Evolutionary conservation across 2,888 invertebrate species (phyloP).

Genomic region (Plagiodera versicolora): DNA sequence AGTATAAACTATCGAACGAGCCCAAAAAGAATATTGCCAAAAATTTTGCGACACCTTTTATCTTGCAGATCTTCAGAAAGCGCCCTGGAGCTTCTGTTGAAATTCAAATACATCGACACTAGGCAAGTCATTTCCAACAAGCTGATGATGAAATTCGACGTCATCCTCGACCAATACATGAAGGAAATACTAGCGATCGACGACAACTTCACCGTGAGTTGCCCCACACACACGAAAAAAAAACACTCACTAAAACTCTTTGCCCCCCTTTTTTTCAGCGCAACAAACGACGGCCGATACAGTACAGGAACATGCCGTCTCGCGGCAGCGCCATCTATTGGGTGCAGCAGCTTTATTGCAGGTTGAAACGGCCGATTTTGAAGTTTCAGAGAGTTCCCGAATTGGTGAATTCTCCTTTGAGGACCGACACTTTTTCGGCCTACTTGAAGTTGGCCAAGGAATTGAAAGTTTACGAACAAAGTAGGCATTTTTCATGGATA

Average conservation of each 20-base stretch:
- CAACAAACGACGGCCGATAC: constrained; percentile 66
- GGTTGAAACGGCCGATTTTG: constrained; percentile 78
- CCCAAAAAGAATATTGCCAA: too few species aligned
- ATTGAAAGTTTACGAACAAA: constrained; percentile 65
- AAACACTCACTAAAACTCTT: too few species aligned
- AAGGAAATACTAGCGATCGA: constrained; percentile 78
- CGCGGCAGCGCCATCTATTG: constrained; percentile 85
- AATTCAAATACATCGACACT: constrained; percentile 79
- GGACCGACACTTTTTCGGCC: constrained; percentile 74
- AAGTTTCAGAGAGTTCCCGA: constrained; percentile 77
- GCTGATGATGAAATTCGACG: constrained; percentile 79
- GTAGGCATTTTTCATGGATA: too few species aligned
- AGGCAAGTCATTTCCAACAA: constrained; percentile 72
- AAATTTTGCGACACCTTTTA: too few species aligned
- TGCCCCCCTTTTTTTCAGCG: constrained; percentile 57
- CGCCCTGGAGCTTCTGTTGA: constrained; percentile 76
- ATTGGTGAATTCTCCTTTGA: constrained; percentile 71
- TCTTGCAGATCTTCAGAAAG: constrained; percentile 72
- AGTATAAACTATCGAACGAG: too few species aligned
- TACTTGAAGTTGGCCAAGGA: constrained; percentile 75
- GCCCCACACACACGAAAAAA: too few species aligned
- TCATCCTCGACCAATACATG: constrained; percentile 81
- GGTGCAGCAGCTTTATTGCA: constrained; percentile 77
- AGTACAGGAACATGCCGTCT: constrained; percentile 76
- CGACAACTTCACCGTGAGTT: constrained; percentile 68